Percentiles rank a stretch among this genome's conserved stretches.
phyloP scores from a whole-genome alignment of 2,113 vertebrate genomes.

The Mastomys coucha region DNA sequence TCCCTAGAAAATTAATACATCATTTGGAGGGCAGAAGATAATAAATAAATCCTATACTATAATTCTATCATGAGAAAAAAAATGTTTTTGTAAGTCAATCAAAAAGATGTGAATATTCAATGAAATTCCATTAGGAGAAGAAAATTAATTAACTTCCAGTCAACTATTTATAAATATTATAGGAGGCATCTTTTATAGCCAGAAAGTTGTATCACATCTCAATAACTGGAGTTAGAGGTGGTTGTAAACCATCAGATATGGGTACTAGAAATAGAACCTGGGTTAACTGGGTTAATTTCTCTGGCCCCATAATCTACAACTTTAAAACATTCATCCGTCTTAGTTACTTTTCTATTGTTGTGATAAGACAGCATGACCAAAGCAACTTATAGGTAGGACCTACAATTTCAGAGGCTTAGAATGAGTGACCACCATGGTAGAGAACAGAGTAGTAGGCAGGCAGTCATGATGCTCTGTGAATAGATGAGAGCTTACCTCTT shows the following conservation, averaged over 20 bases:
- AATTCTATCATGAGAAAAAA: background rate
- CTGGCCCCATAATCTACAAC: background rate
- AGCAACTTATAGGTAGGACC: background rate
- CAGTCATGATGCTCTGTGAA: background rate
- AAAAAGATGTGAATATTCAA: slow-evolving; percentile 18
- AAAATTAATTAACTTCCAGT: background rate
- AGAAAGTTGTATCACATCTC: background rate
- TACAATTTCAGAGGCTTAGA: background rate
- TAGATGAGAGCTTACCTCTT: background rate
- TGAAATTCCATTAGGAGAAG: background rate
- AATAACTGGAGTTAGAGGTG: background rate
- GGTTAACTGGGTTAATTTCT: background rate
- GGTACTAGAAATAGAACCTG: background rate
- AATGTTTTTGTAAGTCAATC: background rate
- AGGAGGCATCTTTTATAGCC: background rate
- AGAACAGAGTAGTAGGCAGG: background rate
- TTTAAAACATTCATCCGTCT: background rate
- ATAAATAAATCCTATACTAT: background rate
- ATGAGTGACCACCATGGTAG: background rate
- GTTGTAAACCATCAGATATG: background rate
- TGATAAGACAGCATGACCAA: background rate
- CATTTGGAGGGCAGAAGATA: background rate
- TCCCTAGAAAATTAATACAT: background rate
- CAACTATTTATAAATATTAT: background rate
- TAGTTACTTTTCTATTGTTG: background rate